A percentile compares a stretch with the other conserved stretches of the same genome.
These are phyloP conservation scores for Istiophorus platypterus DNA, from an alignment of 2,113 vertebrate genomes.

Conservation along the genomic window DNA sequence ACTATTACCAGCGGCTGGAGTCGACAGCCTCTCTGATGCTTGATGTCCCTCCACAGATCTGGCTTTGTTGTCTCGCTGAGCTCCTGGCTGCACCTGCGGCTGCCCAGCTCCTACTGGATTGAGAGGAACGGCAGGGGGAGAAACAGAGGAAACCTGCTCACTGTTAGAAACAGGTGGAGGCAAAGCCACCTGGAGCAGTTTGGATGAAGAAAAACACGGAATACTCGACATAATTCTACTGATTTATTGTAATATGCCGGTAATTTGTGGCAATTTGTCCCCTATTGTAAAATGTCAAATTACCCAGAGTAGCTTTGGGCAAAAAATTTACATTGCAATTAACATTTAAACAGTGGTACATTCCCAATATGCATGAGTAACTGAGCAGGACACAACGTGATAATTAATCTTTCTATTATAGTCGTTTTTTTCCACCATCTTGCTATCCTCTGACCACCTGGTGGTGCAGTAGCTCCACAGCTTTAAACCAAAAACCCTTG, in stretches of 20 bases:
- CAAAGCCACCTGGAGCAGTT: constrained; percentile 8
- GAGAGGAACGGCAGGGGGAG: background rate
- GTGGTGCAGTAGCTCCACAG: constrained; percentile 53
- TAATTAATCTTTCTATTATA: background rate
- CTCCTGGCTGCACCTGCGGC: constrained; percentile 59
- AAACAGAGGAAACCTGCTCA: background rate
- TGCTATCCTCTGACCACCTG: constrained; percentile 46
- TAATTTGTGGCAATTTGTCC: background rate
- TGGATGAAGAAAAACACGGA: background rate
- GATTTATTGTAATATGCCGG: background rate
- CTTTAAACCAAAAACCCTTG: background rate
- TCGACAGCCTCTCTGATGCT: constrained; percentile 50
- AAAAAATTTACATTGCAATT: background rate
- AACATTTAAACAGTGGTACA: background rate
- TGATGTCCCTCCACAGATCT: constrained; percentile 45
- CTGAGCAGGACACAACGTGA: background rate
- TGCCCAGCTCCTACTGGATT: constrained; percentile 30
- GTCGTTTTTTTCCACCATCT: background rate
- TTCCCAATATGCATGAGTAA: background rate
- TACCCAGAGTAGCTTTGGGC: background rate
- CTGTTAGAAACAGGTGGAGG: constrained; percentile 27
- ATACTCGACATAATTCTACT: background rate
- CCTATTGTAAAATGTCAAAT: background rate
- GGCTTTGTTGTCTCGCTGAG: constrained; percentile 53
- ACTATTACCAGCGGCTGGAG: constrained; percentile 31